These are phyloP conservation scores for Apostichopus parvimensis DNA, from an alignment of 35 echinoderm and acorn worm genomes.

Conservation along the genomic window DNA sequence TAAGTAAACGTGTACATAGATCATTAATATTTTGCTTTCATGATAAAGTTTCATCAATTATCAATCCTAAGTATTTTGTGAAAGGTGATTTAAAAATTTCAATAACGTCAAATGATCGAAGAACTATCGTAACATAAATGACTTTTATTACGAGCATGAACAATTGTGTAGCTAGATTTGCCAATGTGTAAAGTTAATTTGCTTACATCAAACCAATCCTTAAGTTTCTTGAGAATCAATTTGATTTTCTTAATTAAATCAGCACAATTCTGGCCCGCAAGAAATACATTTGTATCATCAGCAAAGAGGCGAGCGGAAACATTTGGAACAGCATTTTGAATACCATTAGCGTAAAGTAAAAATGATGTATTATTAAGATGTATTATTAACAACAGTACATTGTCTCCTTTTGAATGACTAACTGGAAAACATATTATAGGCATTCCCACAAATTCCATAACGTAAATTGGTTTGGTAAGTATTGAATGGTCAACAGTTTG, in stretches of 20 bases:
- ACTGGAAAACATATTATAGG: not conserved
- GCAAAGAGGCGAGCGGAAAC: constrained; percentile 10
- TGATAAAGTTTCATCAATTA: no score
- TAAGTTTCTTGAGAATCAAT: not conserved
- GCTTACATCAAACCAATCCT: not conserved
- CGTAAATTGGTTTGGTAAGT: not conserved
- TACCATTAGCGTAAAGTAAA: constrained; percentile 11
- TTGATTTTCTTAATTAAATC: not conserved
- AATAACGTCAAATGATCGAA: not conserved
- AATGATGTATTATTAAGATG: not conserved
- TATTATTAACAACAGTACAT: constrained; percentile 26
- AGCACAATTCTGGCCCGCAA: not conserved
- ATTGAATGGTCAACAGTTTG: not conserved
- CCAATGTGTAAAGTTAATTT: not conserved
- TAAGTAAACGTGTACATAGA: no score
- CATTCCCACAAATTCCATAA: not conserved
- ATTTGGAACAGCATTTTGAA: constrained; percentile 4
- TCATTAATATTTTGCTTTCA: no score
- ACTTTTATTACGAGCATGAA: constrained; percentile 2
- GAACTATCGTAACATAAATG: not conserved
- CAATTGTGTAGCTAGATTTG: not conserved
- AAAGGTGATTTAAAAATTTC: no score
- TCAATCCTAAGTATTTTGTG: no score
- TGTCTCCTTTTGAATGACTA: not conserved
- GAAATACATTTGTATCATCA: constrained; percentile 6